Evolutionary conservation across 2,888 invertebrate genomes (phyloP).

Genomic region (Athalia circularis): DNA sequence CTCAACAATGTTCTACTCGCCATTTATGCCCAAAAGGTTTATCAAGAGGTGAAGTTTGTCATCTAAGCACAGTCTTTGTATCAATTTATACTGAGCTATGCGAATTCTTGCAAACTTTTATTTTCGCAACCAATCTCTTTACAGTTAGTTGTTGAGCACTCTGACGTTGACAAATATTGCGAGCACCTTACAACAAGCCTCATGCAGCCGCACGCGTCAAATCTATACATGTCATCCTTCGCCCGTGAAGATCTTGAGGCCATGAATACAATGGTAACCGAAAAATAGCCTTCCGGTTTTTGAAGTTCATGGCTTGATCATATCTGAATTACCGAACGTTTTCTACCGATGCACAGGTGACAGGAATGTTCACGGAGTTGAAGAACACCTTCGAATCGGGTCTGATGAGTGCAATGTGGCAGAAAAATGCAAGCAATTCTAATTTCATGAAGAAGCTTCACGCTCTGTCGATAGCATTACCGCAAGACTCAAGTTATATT

Average conservation of each 20-base stretch:
- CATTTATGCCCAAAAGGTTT: constrained; percentile 59
- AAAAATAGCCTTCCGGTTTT: not conserved
- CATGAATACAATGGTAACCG: constrained; percentile 56
- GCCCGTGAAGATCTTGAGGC: constrained; percentile 50
- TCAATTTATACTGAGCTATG: not conserved
- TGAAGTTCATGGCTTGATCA: not conserved
- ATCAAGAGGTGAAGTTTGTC: constrained; percentile 56
- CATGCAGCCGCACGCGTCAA: constrained; percentile 57
- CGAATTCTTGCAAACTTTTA: not conserved
- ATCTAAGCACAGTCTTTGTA: not conserved
- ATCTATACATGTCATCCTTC: constrained; percentile 61
- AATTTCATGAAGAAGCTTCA: constrained; percentile 56
- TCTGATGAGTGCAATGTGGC: constrained; percentile 54
- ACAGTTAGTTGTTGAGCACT: constrained; percentile 57
- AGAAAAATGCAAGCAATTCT: constrained; percentile 44
- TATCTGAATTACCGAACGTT: not conserved
- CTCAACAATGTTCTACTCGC: constrained; percentile 61
- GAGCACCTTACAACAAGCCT: constrained; percentile 54
- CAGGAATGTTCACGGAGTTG: constrained; percentile 54
- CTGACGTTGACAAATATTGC: constrained; percentile 55
- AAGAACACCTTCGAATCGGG: constrained; percentile 56
- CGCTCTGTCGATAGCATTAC: constrained; percentile 55
- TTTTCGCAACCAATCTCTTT: not conserved
- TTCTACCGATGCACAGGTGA: constrained; percentile 50
- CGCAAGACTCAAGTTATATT: constrained; percentile 52